These are phyloP conservation scores for Phrynosoma blainvillii DNA, from an alignment of 2,113 vertebrate species.

Conservation along the genomic window DNA sequence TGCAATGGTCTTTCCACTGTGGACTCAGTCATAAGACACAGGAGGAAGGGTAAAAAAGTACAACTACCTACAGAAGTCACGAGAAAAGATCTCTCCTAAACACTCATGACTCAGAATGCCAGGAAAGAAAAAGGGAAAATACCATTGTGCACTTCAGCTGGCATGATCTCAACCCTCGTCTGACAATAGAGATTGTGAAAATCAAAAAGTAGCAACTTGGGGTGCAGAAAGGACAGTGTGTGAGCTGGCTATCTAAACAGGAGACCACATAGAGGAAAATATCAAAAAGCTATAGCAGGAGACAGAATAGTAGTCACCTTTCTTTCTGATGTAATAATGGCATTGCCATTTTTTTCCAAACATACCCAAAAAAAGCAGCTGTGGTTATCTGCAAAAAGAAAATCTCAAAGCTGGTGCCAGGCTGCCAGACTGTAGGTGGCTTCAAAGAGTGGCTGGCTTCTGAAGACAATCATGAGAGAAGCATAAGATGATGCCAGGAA, in stretches of 20 bases:
- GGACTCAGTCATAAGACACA: not conserved
- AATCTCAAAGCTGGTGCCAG: not conserved
- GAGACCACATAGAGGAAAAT: not conserved
- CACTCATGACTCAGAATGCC: not conserved
- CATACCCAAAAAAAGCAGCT: not conserved
- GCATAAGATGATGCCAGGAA: not conserved
- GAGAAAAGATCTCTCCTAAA: not conserved
- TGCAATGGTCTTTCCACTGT: not conserved
- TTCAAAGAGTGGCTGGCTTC: not conserved
- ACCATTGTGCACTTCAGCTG: not conserved
- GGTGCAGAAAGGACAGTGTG: not conserved
- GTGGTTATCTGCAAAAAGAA: not conserved
- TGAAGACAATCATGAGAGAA: too few relatives aligned
- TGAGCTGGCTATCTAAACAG: not conserved
- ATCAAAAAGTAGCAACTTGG: not conserved
- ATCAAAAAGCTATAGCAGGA: not conserved
- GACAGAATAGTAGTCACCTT: not conserved
- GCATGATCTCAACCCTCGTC: not conserved
- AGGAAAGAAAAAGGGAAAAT: not conserved
- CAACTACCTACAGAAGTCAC: not conserved
- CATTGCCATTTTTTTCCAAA: not conserved
- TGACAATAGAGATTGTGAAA: not conserved
- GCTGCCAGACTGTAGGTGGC: too few relatives aligned
- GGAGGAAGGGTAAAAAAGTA: not conserved
- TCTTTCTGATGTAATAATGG: too few relatives aligned